Conservation (phyloP, 2,888 invertebrate species). For the Acanthoscelides obtectus region DNA sequence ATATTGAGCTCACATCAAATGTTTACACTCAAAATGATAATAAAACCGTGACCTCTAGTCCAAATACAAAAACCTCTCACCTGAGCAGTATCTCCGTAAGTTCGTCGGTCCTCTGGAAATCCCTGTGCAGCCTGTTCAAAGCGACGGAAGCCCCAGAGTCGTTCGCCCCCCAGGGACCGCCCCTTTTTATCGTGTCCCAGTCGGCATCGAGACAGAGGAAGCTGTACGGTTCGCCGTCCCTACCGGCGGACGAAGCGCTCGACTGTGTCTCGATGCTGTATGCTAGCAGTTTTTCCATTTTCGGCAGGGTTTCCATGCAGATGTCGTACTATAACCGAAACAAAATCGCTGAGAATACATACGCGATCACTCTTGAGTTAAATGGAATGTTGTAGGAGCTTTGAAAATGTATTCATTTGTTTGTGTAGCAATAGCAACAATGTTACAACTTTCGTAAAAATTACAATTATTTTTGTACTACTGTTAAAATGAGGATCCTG, state of each 20-base stretch:
- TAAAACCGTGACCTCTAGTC: too few species aligned
- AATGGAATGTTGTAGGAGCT: too few species aligned
- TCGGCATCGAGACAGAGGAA: conserved; percentile 73
- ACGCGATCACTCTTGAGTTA: too few species aligned
- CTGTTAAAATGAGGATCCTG: too few species aligned
- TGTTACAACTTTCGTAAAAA: too few species aligned
- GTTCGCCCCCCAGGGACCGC: conserved; percentile 73
- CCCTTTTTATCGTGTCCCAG: conserved; percentile 76
- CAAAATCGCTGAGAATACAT: too few species aligned
- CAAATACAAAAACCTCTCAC: conserved; percentile 53
- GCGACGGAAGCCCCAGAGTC: conserved; percentile 72
- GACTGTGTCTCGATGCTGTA: conserved; percentile 62
- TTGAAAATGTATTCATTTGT: too few species aligned
- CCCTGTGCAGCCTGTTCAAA: conserved; percentile 71
- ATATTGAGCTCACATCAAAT: too few species aligned
- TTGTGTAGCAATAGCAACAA: too few species aligned
- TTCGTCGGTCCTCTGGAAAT: conserved; percentile 58
- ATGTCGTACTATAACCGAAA: conserved; percentile 62
- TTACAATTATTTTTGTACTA: too few species aligned
- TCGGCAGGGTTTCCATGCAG: conserved; percentile 58
- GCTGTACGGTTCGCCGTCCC: conserved; percentile 65
- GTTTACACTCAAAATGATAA: too few species aligned
- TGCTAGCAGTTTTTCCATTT: conserved; percentile 55
- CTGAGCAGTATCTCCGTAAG: conserved; percentile 75
- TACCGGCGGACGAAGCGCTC: conserved; percentile 10